Conservation (phyloP, 2,888 invertebrate species). For the Achlya flavicornis region DNA sequence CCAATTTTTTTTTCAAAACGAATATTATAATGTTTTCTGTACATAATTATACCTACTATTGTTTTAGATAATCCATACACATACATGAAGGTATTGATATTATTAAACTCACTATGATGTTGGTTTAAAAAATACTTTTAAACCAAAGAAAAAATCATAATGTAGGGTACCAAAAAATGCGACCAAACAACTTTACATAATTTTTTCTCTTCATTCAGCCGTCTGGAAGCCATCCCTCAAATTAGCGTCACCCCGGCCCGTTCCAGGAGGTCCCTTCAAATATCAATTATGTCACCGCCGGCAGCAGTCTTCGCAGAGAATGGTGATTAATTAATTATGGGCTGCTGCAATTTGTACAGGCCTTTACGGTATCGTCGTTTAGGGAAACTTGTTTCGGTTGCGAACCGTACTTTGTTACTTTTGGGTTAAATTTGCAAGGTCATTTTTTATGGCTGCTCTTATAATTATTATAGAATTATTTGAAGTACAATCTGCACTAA, state of each 20-base stretch:
- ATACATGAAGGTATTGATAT: too few relatives aligned
- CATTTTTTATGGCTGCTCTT: neutral
- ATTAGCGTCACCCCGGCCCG: constrained; percentile 56
- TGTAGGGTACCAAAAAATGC: too few relatives aligned
- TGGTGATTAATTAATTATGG: constrained; percentile 81
- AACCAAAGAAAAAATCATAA: too few relatives aligned
- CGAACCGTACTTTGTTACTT: constrained; percentile 10
- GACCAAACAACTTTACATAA: constrained; percentile 28
- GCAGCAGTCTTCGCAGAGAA: constrained; percentile 62
- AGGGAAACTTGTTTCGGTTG: constrained; percentile 11
- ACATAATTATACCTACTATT: too few relatives aligned
- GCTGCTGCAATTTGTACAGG: constrained; percentile 62
- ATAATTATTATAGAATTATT: neutral
- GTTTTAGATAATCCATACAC: too few relatives aligned
- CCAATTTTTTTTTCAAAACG: neutral
- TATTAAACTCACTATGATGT: too few relatives aligned
- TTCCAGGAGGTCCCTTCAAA: constrained; percentile 75
- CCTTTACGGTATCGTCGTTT: constrained; percentile 6
- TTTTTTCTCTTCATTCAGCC: constrained; percentile 39
- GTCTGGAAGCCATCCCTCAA: constrained; percentile 62
- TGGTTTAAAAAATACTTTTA: too few relatives aligned
- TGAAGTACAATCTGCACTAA: too few relatives aligned
- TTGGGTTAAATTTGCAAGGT: constrained; percentile 2
- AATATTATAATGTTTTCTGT: too few relatives aligned
- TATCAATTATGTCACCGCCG: constrained; percentile 75